A percentile compares a stretch with the other conserved stretches of the same genome.
Conservation (phyloP, 2,113 vertebrate species). For the Stegastes partitus region DNA sequence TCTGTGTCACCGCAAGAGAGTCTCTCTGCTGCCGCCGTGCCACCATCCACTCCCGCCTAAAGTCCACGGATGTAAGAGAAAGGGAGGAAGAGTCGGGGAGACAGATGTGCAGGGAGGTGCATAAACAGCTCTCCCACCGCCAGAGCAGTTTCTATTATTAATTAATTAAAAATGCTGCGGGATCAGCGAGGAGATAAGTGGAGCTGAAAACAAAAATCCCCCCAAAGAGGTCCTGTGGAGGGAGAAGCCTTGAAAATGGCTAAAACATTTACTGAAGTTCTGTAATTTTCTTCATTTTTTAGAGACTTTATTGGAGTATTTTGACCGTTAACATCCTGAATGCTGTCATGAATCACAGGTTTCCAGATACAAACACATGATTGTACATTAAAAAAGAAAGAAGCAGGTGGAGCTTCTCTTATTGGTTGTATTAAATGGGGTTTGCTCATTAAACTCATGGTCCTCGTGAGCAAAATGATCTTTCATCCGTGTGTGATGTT, state of each 20-base stretch:
- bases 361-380: too few relatives aligned
- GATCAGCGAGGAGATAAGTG: slow-evolving; percentile 21
- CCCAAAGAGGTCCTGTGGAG: not conserved
- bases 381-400: too few relatives aligned
- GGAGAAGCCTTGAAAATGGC: not conserved
- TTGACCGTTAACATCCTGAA: too few relatives aligned
- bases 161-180: slow-evolving; percentile 39
- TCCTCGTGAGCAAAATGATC: not conserved
- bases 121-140: slow-evolving; percentile 12
- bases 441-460: not conserved
- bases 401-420: too few relatives aligned
- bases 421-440: too few relatives aligned
- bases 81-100: slow-evolving; percentile 1
- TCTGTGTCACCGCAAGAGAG: slow-evolving; percentile 59
- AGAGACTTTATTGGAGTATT: too few relatives aligned
- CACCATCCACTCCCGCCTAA: slow-evolving; percentile 32
- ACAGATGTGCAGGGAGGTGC: not conserved
- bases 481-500: not conserved
- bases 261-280: too few relatives aligned
- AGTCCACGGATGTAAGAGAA: slow-evolving; percentile 12
- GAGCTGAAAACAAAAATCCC: slow-evolving; percentile 1
- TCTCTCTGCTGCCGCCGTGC: slow-evolving; percentile 4
- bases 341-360: too few relatives aligned
- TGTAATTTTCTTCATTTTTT: too few relatives aligned
- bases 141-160: slow-evolving; percentile 14